These are phyloP conservation scores for Grus americana DNA, from an alignment of 2,113 vertebrate species.

Conservation along the genomic window DNA sequence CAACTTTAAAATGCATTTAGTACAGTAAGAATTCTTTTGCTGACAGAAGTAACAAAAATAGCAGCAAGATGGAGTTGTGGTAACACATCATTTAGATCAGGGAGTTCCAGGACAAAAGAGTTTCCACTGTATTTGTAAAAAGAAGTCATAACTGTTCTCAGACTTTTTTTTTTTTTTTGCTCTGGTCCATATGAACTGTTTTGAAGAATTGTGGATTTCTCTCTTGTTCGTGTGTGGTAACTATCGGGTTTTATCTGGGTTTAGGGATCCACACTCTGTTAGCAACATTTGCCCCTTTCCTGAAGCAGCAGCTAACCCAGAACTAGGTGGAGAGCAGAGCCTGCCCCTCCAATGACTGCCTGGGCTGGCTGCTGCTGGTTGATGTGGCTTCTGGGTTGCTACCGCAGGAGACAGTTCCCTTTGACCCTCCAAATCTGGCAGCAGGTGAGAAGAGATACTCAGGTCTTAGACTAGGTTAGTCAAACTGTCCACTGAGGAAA, in stretches of 20 bases:
- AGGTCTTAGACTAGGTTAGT: background rate
- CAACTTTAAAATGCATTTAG: background rate
- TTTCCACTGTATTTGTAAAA: background rate
- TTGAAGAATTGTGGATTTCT: background rate
- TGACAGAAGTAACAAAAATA: background rate
- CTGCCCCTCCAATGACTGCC: background rate
- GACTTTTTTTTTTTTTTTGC: background rate
- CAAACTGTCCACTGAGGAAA: background rate
- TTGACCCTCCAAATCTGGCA: background rate
- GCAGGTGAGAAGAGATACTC: background rate
- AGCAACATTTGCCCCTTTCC: background rate
- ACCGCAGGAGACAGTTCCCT: background rate
- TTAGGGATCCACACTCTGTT: background rate
- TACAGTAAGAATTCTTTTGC: background rate
- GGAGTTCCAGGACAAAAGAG: background rate
- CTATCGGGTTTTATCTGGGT: background rate
- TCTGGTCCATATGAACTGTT: background rate
- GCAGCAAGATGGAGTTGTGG: background rate
- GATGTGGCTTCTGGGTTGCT: background rate
- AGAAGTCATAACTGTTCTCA: background rate
- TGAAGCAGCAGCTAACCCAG: background rate
- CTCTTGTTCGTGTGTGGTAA: background rate
- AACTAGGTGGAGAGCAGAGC: background rate
- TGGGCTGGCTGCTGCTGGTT: background rate
- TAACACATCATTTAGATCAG: background rate